Conservation (phyloP, 2,797 vertebrate genomes). For the Pseudochaenichthys georgianus region DNA sequence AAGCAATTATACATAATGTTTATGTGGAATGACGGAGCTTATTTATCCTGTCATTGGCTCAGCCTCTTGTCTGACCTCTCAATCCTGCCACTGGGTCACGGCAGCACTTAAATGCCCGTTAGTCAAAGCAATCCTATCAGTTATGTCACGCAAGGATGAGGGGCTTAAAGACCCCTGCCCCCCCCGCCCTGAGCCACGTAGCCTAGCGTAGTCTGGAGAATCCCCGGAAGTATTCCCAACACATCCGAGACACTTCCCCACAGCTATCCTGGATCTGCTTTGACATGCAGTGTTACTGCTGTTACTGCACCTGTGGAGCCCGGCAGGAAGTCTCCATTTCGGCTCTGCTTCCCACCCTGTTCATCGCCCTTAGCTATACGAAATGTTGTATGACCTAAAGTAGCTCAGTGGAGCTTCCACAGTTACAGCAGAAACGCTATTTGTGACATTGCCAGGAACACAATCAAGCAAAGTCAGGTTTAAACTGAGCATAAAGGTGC, state of each 20-base stretch:
- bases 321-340: constrained; percentile 9
- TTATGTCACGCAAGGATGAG: constrained; percentile 85
- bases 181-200: constrained; percentile 14
- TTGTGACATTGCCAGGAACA: constrained; percentile 30
- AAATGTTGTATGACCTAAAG: constrained; percentile 32
- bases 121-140: constrained; percentile 87
- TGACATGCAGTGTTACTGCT: constrained; percentile 18
- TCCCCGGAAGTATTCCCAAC: constrained; percentile 35
- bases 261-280: constrained; percentile 35
- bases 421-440: constrained; percentile 21
- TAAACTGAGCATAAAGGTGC: background rate
- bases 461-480: background rate
- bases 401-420: constrained; percentile 21
- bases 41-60: constrained; percentile 35
- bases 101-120: constrained; percentile 85
- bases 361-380: constrained; percentile 20
- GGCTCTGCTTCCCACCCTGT: constrained; percentile 10
- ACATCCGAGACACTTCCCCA: constrained; percentile 30
- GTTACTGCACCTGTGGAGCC: constrained; percentile 35
- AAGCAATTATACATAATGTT: constrained; percentile 41
- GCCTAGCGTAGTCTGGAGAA: constrained; percentile 24
- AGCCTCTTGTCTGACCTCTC: constrained; percentile 49
- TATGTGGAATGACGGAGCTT: constrained; percentile 28
- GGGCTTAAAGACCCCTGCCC: constrained; percentile 72
- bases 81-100: constrained; percentile 87